Evolutionary conservation across 2,113 vertebrate genomes (phyloP).

Genomic region (Plectropomus leopardus): DNA sequence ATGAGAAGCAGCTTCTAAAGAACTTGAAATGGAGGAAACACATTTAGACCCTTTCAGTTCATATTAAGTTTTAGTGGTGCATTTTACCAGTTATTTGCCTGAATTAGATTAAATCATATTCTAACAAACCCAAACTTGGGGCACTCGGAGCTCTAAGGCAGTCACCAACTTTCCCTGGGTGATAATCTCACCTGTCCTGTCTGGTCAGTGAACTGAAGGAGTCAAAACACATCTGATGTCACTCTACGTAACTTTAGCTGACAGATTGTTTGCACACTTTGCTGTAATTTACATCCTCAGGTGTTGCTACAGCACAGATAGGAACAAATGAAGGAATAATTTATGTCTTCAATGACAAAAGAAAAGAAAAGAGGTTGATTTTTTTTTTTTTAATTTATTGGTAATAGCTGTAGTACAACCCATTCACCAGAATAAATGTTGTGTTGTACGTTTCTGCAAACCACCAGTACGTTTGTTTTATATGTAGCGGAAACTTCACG

Average conservation of each 20-base stretch:
- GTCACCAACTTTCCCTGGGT: not conserved
- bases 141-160: too few species aligned
- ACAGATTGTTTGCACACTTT: not conserved
- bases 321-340: not conserved
- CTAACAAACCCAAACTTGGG: not conserved
- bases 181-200: not conserved
- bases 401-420: too few species aligned
- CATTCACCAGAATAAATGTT: too few species aligned
- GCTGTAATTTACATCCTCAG: not conserved
- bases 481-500: too few species aligned
- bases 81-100: not conserved
- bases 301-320: not conserved
- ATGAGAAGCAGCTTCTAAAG: not conserved
- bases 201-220: not conserved
- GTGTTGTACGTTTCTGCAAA: too few species aligned
- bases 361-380: too few species aligned
- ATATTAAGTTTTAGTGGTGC: not conserved
- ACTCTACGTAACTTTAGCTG: not conserved
- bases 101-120: not conserved
- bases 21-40: not conserved
- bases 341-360: too few species aligned
- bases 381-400: too few species aligned
- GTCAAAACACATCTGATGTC: conserved; percentile 19
- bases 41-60: not conserved
- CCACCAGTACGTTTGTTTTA: too few species aligned